Base-by-base conservation (phyloP, 2,888 invertebrate species). In the Drymonia ruficornis region DNA sequence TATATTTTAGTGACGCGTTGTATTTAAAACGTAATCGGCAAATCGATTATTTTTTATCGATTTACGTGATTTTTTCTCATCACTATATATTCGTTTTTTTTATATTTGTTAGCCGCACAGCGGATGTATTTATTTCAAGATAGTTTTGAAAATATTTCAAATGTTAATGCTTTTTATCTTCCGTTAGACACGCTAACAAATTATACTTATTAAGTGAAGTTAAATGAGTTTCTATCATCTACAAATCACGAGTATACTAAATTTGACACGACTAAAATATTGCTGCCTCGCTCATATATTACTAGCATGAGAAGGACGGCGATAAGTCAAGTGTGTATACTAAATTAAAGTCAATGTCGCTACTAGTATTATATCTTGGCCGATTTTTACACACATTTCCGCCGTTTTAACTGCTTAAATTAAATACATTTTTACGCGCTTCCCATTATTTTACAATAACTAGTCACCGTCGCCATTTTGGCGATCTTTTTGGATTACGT, bases 401-500 rank as follows among this genome's bases (percentile, higher is more conserved):
- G 40, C 2, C 16, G n/a, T 16, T 11, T n/a, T 16, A 15, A 40
- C 3, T 16, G 16, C n/a, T n/a, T n/a, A n/a, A n/a, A n/a, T n/a
- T n/a, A n/a, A n/a, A n/a, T n/a, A n/a, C n/a, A n/a, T n/a, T n/a
- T n/a, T n/a, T n/a, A n/a, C n/a, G n/a, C 16, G 7, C 9, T 16
- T 15, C 13, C 23, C 7, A 40, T 18, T 34, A 18, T 18, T 34
- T 34, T 34, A n/a, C n/a, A 28, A 34, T 34, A 34, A 47, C 9
- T 34, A 19, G 19, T 43, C 31, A 46, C 16, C 12, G 43, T 54
- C 46, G 44, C 50, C 51, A 55, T 43, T 23, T 49, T 53, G 49
- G 54, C 52, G 53, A 53, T 54, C 54, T 43, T 60, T 51, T 65
- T 52, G 29, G 55, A 44, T 57, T 58, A 56, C 49, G 47, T 56